Base-by-base conservation (phyloP, 2,113 vertebrate species). In the Cebidichthys violaceus region DNA sequence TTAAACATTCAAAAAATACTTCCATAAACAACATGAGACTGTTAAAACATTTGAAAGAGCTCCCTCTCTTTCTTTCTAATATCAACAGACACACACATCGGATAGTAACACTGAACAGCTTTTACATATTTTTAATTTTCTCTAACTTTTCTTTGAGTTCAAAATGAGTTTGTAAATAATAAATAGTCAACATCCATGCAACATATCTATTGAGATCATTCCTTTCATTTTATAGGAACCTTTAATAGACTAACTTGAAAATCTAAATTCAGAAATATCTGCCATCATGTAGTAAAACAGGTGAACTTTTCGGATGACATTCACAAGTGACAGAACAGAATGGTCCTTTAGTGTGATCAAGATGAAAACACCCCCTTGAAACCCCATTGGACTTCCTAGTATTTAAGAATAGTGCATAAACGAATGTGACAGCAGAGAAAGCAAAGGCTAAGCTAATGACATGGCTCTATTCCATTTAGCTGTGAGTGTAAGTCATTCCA, bases 121-220 rank as follows among this genome's bases (percentile, higher is more conserved):
- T 35, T 60, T 39, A 52, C 52, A 18, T 33, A 52, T 15, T 17
- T n/a, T 10, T 35, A 11, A 60, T 50, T 37, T 27, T 37, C 73
- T 57, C 2, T 18, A 41, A 57, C 27, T 43, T n/a, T n/a, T n/a
- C n/a, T n/a, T n/a, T 22, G 15, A 43, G 24, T 73, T 31, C 37
- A 73, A 59, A 29, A 72, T 60, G 6, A 17, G 64, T 27, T 67
- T n/a, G n/a, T 11, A 73, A 45, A 33, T 11, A 73, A 45, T 24
- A 55, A 9, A 33, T 27, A 39, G 2, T 41, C n/a, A 75, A 75
- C 1, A 50, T 45, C 29, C 39, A 61, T n/a, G 27, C 2, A 24
- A 60, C 61, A 15, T 6, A 29, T 24, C 1, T 31, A 22, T 43
- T 20, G 10, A 60, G 33, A 73, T 73, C 4, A 31, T 61, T 27